These are phyloP conservation scores for Hippocampus abdominalis DNA, from an alignment of 2,113 vertebrate species.

Conservation along the genomic window DNA sequence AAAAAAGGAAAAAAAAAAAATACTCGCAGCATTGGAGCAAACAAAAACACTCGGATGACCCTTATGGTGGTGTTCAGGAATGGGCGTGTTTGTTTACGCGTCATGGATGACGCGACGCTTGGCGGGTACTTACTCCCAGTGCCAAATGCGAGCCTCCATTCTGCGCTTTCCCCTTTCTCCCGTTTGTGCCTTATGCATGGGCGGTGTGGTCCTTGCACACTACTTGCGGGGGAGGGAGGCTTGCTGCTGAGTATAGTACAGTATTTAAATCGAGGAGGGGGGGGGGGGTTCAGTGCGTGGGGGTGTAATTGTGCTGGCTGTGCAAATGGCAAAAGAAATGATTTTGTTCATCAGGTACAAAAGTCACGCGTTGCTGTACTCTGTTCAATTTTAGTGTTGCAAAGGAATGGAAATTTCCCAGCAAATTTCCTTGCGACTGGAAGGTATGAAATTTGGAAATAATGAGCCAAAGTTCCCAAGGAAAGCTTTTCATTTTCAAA, in stretches of 20 bases:
- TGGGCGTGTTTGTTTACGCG: not conserved
- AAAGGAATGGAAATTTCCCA: no score
- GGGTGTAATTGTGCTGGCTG: no score
- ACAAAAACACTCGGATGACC: constrained; percentile 43
- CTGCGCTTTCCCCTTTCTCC: not conserved
- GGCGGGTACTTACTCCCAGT: constrained; percentile 28
- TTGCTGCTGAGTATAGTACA: constrained; percentile 10
- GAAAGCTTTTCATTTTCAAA: not conserved
- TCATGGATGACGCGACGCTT: not conserved
- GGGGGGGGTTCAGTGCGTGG: no score
- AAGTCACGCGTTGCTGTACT: no score
- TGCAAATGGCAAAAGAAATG: no score
- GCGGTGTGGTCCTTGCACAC: constrained; percentile 43
- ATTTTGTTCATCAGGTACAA: no score
- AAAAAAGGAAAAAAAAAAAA: no score
- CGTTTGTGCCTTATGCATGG: constrained; percentile 75
- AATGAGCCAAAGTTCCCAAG: no score
- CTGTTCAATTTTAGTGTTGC: no score
- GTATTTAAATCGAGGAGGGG: not conserved
- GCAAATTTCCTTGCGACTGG: no score
- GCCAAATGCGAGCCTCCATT: constrained; percentile 53
- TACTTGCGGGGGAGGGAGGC: constrained; percentile 18
- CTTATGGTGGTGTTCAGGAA: constrained; percentile 11
- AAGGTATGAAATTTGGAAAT: no score
- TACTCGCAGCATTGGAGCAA: no score